Evolutionary conservation across 2,888 invertebrate species (phyloP), one percentile per base, ranked within the genome.

Genomic region (Tipula helvola): DNA sequence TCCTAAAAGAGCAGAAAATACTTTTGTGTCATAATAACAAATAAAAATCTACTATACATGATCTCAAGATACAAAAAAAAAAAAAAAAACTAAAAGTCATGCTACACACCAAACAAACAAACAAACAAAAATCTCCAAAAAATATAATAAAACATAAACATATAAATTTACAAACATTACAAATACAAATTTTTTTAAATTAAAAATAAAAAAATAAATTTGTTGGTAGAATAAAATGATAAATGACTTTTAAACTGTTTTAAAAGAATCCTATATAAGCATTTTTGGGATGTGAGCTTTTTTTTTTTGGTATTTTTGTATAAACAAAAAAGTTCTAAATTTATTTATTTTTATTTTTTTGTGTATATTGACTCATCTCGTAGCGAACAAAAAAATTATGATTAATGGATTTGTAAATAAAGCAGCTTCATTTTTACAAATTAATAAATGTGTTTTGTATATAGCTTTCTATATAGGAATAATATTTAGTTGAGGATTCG

Each of bases 181-280:
- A 71, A 71, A 52, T 52, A 52, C 52, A 52, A 52, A 16, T 18
- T 71, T 52, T 52, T 52, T 71, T 71, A 71, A 71, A 71, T 71
- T 71, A 71, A 71, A 71, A 71, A 71, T 28, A 71, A 71, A 28
- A n/a, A 71, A 71, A 52, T 3, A 52, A 52, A 52, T 16, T 4
- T 28, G 7, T 71, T 71, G 71, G 71, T 71, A 71, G 71, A 71
- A 28, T 28, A 71, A 71, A 71, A 71, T 71, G 71, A 71, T 71
- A 71, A 71, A 71, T 71, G 71, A 71, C 71, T 71, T 71, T 71
- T 71, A 71, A 71, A 71, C 71, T 71, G 71, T 71, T 71, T 71
- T 71, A 71, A 71, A 71, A 71, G 71, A 71, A 71, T 71, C 28
- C 28, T 71, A 28, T 71, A 28, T 71, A 71, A 71, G 71, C 71